Conservation (phyloP, 1,140 invertebrate species). For the Meloidogyne hapla region DNA sequence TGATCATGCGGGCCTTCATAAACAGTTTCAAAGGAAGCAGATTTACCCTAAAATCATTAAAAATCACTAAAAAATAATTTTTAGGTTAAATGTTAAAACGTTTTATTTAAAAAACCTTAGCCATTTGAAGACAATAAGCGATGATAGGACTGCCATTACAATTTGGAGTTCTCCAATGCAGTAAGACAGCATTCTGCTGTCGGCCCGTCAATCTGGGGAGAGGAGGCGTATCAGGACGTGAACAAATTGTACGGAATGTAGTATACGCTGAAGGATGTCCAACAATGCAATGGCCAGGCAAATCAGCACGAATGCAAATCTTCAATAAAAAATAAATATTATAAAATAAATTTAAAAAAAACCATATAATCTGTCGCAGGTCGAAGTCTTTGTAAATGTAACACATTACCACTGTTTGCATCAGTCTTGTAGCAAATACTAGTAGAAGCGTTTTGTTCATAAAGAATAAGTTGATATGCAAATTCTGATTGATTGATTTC, state of each 20-base stretch:
- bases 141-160: constrained; percentile 47
- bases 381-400: constrained; percentile 38
- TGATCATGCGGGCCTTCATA: constrained; percentile 49
- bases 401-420: constrained; percentile 34
- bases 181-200: constrained; percentile 29
- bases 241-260: constrained; percentile 41
- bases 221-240: constrained; percentile 45
- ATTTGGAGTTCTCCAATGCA: constrained; percentile 42
- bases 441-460: constrained; percentile 30
- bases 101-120: constrained; percentile 41
- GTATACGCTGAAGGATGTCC: constrained; percentile 50
- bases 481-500: constrained; percentile 61
- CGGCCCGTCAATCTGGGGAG: constrained; percentile 35
- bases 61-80: not conserved
- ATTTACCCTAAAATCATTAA: constrained; percentile 58
- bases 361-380: constrained; percentile 53
- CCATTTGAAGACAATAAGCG: constrained; percentile 47
- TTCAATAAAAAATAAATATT: not conserved
- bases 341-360: not conserved
- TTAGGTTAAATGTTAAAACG: not conserved
- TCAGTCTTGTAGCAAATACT: constrained; percentile 27
- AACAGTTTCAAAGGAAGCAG: constrained; percentile 36
- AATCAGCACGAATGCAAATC: constrained; percentile 49
- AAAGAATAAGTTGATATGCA: constrained; percentile 54
- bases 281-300: constrained; percentile 52